Conservation (phyloP, 2,113 vertebrate species). For the Epinephelus lanceolatus region DNA sequence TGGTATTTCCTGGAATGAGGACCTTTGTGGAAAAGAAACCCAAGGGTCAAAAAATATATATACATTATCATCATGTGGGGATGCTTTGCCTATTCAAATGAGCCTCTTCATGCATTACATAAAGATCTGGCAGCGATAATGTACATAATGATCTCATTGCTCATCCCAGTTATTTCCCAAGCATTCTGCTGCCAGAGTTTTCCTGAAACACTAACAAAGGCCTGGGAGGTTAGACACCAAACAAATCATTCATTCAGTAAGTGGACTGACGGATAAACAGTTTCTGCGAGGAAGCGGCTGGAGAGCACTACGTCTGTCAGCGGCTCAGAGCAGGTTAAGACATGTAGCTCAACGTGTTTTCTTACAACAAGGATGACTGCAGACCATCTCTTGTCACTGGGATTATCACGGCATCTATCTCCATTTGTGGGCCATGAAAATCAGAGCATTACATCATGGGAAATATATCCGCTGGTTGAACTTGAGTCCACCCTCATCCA, state of each 20-base stretch:
- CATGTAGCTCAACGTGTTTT: background rate
- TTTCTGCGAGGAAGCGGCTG: conserved; percentile 28
- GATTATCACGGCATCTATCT: conserved; percentile 8
- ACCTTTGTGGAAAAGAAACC: conserved; percentile 80
- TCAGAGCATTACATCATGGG: conserved; percentile 33
- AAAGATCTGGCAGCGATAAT: conserved; percentile 62
- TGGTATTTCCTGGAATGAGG: conserved; percentile 89
- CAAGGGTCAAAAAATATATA: conserved; percentile 16
- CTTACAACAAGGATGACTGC: conserved; percentile 1
- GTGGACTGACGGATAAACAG: conserved; percentile 58
- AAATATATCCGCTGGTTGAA: conserved; percentile 24
- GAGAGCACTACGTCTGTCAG: conserved; percentile 1
- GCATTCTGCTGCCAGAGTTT: conserved; percentile 56
- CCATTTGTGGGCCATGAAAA: background rate
- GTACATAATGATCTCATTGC: conserved; percentile 79
- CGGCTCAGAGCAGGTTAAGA: background rate
- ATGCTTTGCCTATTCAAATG: conserved; percentile 24
- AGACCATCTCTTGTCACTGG: conserved; percentile 18
- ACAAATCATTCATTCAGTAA: conserved; percentile 50
- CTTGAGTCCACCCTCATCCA: background rate
- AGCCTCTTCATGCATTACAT: conserved; percentile 38
- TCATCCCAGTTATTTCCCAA: conserved; percentile 42
- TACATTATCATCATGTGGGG: background rate
- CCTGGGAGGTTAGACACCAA: conserved; percentile 44
- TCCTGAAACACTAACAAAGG: conserved; percentile 74